Percentiles rank a stretch among this genome's conserved stretches.
phyloP scores from a whole-genome alignment of 53 echinoderm and acorn worm genomes.

The Holothuria scabra region DNA sequence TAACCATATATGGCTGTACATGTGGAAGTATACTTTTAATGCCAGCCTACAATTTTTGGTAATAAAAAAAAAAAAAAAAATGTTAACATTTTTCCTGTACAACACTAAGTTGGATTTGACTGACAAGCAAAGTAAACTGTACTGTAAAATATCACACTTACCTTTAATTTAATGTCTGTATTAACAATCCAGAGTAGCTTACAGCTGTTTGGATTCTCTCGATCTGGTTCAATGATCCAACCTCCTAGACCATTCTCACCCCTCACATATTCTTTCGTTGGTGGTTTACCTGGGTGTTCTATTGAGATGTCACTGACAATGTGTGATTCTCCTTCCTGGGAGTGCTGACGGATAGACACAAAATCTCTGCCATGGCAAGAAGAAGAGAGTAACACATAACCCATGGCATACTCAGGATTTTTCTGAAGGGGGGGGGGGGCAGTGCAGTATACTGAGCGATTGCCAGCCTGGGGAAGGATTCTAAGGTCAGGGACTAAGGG shows the following conservation, averaged over 20 bases:
- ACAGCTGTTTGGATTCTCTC: constrained; percentile 50
- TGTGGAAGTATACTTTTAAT: too few species aligned
- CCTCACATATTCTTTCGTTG: constrained; percentile 64
- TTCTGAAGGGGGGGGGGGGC: too few species aligned
- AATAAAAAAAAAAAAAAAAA: too few species aligned
- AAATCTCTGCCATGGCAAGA: constrained; percentile 66
- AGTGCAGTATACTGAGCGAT: too few species aligned
- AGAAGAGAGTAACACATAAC: not conserved
- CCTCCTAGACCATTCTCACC: constrained; percentile 81
- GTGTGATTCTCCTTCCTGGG: constrained; percentile 72
- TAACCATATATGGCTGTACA: too few species aligned
- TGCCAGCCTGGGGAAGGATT: too few species aligned
- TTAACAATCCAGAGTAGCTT: constrained; percentile 86
- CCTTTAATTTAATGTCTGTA: constrained; percentile 90
- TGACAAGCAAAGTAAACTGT: too few species aligned
- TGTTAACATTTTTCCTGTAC: too few species aligned
- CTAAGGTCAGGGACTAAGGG: too few species aligned
- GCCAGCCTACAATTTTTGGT: too few species aligned
- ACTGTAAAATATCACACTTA: constrained; percentile 22
- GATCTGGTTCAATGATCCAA: constrained; percentile 77
- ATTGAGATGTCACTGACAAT: constrained; percentile 78
- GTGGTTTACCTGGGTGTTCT: constrained; percentile 75
- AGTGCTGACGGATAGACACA: constrained; percentile 73
- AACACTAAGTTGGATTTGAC: too few species aligned
- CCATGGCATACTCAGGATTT: too few species aligned